Evolutionary conservation across 2,113 vertebrate species (phyloP).

Genomic region (Neotragus pygmaeus): DNA sequence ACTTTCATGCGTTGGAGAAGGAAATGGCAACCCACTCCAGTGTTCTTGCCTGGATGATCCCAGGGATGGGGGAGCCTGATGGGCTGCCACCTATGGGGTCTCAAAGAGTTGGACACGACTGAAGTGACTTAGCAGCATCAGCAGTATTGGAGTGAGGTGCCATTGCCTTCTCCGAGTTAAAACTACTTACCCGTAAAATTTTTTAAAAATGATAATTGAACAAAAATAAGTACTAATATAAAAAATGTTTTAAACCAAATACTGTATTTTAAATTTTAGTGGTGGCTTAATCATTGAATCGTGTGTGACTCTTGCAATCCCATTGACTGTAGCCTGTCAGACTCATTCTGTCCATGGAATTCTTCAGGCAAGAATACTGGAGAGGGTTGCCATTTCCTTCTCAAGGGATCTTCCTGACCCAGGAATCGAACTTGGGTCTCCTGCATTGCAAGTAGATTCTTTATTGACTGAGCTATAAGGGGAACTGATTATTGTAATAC

Average conservation of each 20-base stretch:
- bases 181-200: not conserved
- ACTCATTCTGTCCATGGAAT: not conserved
- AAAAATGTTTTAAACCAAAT: not conserved
- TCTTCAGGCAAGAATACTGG: not conserved
- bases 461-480: not conserved
- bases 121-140: too few species aligned
- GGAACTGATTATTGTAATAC: not conserved
- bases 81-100: too few species aligned
- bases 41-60: too few species aligned
- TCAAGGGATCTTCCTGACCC: not conserved
- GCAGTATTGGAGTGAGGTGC: too few species aligned
- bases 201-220: not conserved
- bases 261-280: not conserved
- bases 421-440: fast-evolving
- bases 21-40: too few species aligned
- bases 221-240: not conserved
- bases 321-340: not conserved
- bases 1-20: too few species aligned
- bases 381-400: not conserved
- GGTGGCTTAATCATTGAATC: not conserved
- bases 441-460: not conserved
- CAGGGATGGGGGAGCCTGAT: too few species aligned
- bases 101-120: too few species aligned
- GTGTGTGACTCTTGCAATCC: not conserved
- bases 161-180: not conserved